phyloP scores from a whole-genome alignment of 2,797 vertebrate genomes.

The Adelosebastes latens region DNA sequence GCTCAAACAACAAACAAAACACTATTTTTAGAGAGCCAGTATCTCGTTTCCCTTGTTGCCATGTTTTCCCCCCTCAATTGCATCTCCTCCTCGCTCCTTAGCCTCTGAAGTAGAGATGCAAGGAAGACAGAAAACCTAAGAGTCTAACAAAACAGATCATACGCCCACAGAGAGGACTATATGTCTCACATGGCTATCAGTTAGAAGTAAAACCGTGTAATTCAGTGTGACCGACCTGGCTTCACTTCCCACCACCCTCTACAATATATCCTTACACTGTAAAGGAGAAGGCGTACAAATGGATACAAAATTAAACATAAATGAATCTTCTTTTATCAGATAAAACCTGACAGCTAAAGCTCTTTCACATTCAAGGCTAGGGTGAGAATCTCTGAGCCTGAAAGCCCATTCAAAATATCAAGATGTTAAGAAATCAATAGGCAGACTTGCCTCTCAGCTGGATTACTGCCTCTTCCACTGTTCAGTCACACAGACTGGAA shows the following conservation, averaged over 20 bases:
- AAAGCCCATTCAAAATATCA: not conserved
- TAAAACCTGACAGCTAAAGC: not conserved
- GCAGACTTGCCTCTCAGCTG: not conserved
- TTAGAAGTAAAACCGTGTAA: not conserved
- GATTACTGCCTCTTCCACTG: not conserved
- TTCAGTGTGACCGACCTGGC: not conserved
- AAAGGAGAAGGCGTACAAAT: not conserved
- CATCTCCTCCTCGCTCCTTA: not conserved
- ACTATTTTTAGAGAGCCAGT: not conserved
- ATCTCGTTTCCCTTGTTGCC: not conserved
- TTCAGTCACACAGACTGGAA: not conserved
- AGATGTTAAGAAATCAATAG: not conserved
- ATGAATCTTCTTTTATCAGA: not conserved
- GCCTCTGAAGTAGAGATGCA: not conserved
- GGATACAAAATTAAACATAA: not conserved
- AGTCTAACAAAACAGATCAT: not conserved
- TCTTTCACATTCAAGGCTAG: not conserved
- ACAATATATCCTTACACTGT: not conserved
- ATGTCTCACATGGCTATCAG: not conserved
- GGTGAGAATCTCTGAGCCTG: not conserved
- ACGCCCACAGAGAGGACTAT: not conserved
- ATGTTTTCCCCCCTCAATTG: not conserved
- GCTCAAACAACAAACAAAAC: not conserved
- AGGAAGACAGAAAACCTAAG: not conserved
- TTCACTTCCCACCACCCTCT: not conserved